Evolutionary conservation across 2,113 vertebrate genomes (phyloP), one percentile per base, ranked within the genome.

Genomic region (Seriola quinqueradiata): DNA sequence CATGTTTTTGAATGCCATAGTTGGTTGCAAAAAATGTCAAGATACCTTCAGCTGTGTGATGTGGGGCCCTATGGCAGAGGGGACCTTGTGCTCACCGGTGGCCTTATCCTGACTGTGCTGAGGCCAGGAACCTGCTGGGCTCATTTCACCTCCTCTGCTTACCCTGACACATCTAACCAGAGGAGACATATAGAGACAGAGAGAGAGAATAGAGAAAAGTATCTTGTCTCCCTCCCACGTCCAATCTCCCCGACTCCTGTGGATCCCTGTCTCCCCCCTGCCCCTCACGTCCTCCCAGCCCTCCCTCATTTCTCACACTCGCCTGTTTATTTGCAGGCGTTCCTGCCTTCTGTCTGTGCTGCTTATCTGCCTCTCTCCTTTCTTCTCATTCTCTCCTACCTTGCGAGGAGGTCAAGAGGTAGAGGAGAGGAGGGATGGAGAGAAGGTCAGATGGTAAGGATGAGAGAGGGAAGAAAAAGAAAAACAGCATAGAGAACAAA

Each of bases 381-480:
- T 44, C 50, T 71, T 44, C 72, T 83, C 61, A 28, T 79, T 83
- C 78, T 70, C 68, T 88, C 52, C 38, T 52, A 14, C 55, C 73
- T 46, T 75, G 59, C 12, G 13, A 78, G 23, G 46, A 64, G 90
- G 82, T 88, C 82, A 86, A 86, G 68, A 86, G 89, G 69, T 66
- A 77, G 72, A 82, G 89, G 70, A 63, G 46, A 59, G 76, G 44
- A 75, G 17, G 58, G 59, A 57, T 77, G 65, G 72, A 77, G 82
- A 79, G 66, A 61, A 74, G 87, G 82, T 89, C 77, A 89, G 77
- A n/a, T 64, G 81, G 75, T 80, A 36, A 83, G 68, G 59, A 75
- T 70, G 83, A 80, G 81, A 67, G 82, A 69, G 21, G 36, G 28
- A 73, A 70, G 54, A 17, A 77, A 54, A 71, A 46, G 28, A 85